Base-by-base conservation (phyloP, 2,113 vertebrate genomes). In the Paracanthobrama guichenoti region DNA sequence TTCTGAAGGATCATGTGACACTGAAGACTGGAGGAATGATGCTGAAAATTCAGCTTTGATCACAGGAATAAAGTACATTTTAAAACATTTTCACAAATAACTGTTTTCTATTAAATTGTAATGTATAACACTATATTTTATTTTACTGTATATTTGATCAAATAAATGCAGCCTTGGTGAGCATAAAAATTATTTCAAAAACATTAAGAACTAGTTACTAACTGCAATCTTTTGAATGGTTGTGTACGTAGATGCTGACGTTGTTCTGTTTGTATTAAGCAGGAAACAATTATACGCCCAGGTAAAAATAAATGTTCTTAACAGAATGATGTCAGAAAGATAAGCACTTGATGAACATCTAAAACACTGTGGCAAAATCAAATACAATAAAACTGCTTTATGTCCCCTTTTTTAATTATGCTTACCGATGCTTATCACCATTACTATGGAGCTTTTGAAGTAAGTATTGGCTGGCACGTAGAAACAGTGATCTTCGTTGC, bases 401-500 rank as follows among this genome's bases (percentile, higher is more conserved):
- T 81, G 26, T 20, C 31, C 62, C 26, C 6, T 0, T 3, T 4
- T 82, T 50, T 84, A 66, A 72, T 73, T 60, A 55, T 35, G 46
- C 94, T 91, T 91, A 95, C 95, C 92, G 90, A 91, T 90, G 28
- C 89, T 92, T 0, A 91, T 74, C 7, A 92, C 86, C 90, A 95
- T 93, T 11, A 93, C 90, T 0, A 92, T n/a, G 71, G 93, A 93
- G 89, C 93, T 95, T 82, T 88, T 92, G 81, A 93, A 89, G 85
- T 95, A 95, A 22, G 85, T 91, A 77, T 91, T 92, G 26, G 93
- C 93, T 9, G 93, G 95, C 46, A 95, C 93, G 1, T 94, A 90
- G 89, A 92, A 93, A 60, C 95, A 95, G 88, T 95, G 94, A 83
- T 93, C 90, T 77, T 94, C 91, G 4, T 95, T 94, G 90, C 94